Base-by-base conservation (phyloP, 2,888 invertebrate species). In the Chrysolina haemoptera region DNA sequence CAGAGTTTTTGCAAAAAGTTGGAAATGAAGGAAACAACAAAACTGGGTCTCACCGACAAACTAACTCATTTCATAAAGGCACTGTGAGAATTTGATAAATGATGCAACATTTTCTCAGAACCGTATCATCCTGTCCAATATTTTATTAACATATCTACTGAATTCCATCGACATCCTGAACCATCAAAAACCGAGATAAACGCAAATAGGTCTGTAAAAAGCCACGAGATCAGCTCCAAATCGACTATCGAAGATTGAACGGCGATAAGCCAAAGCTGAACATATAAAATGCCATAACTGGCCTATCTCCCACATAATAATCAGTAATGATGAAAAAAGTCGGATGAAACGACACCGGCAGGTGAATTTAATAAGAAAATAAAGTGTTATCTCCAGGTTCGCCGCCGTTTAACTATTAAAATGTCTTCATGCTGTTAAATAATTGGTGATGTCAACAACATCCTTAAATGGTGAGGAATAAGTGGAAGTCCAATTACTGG, bases 401-500 rank as follows among this genome's bases (percentile, higher is more conserved):
- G 46, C 50, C 66, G 50, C 48, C 66, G 50, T 65, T 9, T 18
- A 35, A 55, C 67, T 48, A 53, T 67, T 53, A 53, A 67, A 41
- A 53, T 40, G 50, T 66, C 48, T 66, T 35, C 66, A 35, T 66
- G 66, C 35, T 22, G 18, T 67, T 50, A 53, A 67, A 67, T 67
- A 67, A 67, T 67, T 67, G 40, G 53, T 53, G 53, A 41, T 67
- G 67, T 53, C 67, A 53, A 67, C 53, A 67, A 40, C 50, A 35
- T 22, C 66, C 66, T 66, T 66, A 66, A 66, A 48, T 66, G 66
- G 66, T 50, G 48, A 12, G 27, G 67, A 53, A 53, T 67, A 67
- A 67, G 67, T 67, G 50, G 67, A 67, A 18, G 40, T 53, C 67
- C 67, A 67, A 67, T 67, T 67, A 67, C 48, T 35, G 67, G 67